Conservation (phyloP, 2,797 vertebrate species). For the Brachyalestes nurse region DNA sequence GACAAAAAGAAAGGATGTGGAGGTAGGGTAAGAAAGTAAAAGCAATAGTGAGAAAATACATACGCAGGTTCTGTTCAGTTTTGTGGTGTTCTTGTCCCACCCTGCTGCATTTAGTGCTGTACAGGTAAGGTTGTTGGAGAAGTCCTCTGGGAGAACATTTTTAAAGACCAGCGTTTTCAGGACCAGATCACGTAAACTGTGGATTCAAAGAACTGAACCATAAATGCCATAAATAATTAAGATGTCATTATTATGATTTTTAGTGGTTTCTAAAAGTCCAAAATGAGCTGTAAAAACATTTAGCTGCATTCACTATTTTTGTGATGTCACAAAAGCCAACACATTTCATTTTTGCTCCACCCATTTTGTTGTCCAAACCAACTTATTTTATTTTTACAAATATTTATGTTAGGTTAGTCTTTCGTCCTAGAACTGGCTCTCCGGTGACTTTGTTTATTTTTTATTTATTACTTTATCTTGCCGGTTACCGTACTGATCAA, state of each 20-base stretch:
- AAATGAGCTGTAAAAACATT: not conserved
- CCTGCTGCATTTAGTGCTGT: conserved; percentile 39
- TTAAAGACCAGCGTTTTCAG: conserved; percentile 1
- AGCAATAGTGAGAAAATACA: not conserved
- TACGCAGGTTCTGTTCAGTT: not conserved
- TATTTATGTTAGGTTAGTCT: too few species aligned
- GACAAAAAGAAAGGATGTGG: not conserved
- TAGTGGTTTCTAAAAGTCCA: not conserved
- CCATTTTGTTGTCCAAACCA: not conserved
- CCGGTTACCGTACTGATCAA: too few species aligned
- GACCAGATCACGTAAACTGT: not conserved
- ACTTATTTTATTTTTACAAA: too few species aligned
- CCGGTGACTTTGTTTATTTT: too few species aligned
- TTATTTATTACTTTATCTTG: too few species aligned
- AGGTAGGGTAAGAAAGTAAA: not conserved
- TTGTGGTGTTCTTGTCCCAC: not conserved
- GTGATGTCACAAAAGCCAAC: too few species aligned
- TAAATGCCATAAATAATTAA: not conserved
- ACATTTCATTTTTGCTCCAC: not conserved
- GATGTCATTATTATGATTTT: not conserved
- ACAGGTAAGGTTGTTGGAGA: conserved; percentile 19
- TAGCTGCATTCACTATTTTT: too few species aligned
- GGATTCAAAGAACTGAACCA: not conserved
- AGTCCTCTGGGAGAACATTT: not conserved
- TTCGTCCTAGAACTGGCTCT: too few species aligned